Evolutionary conservation across 2,797 vertebrate genomes (phyloP), one percentile per base, ranked within the genome.

Genomic region (Alca torda): DNA sequence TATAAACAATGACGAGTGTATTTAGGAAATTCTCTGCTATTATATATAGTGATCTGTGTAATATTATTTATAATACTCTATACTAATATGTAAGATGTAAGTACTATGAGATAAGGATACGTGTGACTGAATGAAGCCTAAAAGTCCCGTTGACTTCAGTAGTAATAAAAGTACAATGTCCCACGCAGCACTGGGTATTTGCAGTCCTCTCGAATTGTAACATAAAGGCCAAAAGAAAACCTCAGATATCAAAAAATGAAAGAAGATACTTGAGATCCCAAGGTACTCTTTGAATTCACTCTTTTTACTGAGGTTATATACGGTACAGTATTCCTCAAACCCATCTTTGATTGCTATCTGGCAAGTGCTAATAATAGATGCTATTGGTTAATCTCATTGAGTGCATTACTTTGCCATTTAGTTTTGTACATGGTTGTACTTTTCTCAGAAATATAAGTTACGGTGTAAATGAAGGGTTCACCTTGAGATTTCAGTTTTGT

Each of bases 181-280:
- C 30, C 13, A 3, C 21, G 6, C 26, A 56, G 28, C 19, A n/a
- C 14, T 0, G 0, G 1, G 6, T 61, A 13, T 51, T 73, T 84
- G 16, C 8, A 72, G 0, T 46, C 72, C 30, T 79, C 20, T 69
- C 39, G 18, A 57, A 50, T 1, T 75, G 23, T 31, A 53, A 41
- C n/a, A 10, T 18, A 46, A 63, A 13, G 30, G 4, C 15, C 46
- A 39, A 81, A 92, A 53, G 13, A 65, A 60, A 78, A 54, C 76
- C 61, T 46, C 41, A 69, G 13, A 10, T 7, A 30, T 28, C 2
- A 37, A 59, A 59, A 85, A 68, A 56, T 60, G 5, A 39, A 48
- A 57, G 30, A 37, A n/a, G 4, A 25, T 45, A 26, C 6, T n/a
- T 77, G 46, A 73, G 8, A 54, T 74, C 28, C 63, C 1, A 1